These are phyloP conservation scores for Rhipidura dahli DNA, from an alignment of 2,113 vertebrate species.

Conservation along the genomic window DNA sequence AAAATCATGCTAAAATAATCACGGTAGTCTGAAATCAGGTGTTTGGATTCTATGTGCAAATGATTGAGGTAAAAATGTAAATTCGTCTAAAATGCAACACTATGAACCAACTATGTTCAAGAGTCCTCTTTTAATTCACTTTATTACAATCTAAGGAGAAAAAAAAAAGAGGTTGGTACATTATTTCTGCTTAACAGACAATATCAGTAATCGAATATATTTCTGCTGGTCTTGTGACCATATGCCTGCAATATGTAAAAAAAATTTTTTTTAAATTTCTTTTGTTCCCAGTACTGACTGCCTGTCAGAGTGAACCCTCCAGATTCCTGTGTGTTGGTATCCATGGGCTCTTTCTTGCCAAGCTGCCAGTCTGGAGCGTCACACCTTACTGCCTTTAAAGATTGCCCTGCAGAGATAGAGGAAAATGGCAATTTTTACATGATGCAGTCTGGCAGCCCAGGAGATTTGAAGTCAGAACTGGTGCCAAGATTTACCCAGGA, in stretches of 20 bases:
- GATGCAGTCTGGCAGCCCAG: conserved; percentile 94
- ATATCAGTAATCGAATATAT: conserved; percentile 80
- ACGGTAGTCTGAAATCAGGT: not conserved
- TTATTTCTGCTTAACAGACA: conserved; percentile 58
- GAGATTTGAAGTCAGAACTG: conserved; percentile 97
- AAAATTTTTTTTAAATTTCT: conserved; percentile 66
- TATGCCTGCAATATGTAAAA: conserved; percentile 81
- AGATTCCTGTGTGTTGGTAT: conserved; percentile 91
- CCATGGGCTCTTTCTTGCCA: conserved; percentile 91
- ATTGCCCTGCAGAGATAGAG: conserved; percentile 99
- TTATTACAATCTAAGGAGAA: conserved; percentile 22
- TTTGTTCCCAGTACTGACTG: conserved; percentile 78
- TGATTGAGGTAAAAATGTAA: not conserved
- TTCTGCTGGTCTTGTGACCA: conserved; percentile 77
- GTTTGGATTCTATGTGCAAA: not conserved
- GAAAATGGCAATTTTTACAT: conserved; percentile 90
- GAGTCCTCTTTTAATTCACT: conserved; percentile 31
- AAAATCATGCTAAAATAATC: not conserved
- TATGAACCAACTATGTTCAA: not conserved
- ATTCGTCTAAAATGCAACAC: not conserved
- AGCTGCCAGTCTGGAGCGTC: conserved; percentile 99
- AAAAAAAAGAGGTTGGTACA: conserved; percentile 47
- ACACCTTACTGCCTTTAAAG: conserved; percentile 99
- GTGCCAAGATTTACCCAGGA: conserved; percentile 98
- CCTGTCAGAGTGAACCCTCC: conserved; percentile 77